These are phyloP conservation scores for Dinothrombium tinctorium DNA, from an alignment of 1,140 invertebrate species.

Conservation along the genomic window DNA sequence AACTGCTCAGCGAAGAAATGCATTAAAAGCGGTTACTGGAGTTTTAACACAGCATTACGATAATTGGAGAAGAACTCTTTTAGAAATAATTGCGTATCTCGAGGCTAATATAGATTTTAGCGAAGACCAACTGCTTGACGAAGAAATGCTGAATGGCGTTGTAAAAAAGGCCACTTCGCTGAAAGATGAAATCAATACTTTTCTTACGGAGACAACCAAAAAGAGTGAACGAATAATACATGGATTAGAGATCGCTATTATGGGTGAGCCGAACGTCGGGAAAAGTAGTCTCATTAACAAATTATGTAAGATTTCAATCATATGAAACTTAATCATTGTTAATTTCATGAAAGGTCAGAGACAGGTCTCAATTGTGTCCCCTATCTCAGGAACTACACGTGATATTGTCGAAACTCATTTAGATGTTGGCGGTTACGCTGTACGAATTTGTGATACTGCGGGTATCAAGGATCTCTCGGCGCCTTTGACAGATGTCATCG, in stretches of 20 bases:
- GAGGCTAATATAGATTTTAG: constrained; percentile 74
- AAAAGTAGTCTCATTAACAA: constrained; percentile 71
- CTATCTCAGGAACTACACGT: constrained; percentile 60
- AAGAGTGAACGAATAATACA: constrained; percentile 49
- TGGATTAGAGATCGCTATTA: constrained; percentile 38
- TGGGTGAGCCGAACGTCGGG: constrained; percentile 73
- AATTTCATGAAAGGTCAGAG: constrained; percentile 32
- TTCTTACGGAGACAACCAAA: constrained; percentile 37
- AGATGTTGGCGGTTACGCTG: constrained; percentile 54
- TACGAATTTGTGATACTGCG: constrained; percentile 62
- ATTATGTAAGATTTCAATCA: constrained; percentile 42
- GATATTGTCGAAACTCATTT: constrained; percentile 52
- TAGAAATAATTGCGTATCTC: constrained; percentile 32
- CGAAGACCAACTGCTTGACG: constrained; percentile 61
- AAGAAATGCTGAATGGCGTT: constrained; percentile 29
- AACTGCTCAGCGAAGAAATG: constrained; percentile 56
- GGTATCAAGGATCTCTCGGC: constrained; percentile 36
- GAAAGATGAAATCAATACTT: constrained; percentile 25
- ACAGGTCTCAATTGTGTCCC: constrained; percentile 62
- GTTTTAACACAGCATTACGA: constrained; percentile 38
- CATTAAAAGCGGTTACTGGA: constrained; percentile 48
- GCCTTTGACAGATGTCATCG: constrained; percentile 30
- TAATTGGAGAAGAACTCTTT: constrained; percentile 33
- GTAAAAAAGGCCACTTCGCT: constrained; percentile 18
- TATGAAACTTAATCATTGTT: too few species aligned